Percentiles rank a stretch among this genome's conserved stretches.
Conservation (phyloP, 2,797 vertebrate genomes). For the Sebastes diploproa region DNA sequence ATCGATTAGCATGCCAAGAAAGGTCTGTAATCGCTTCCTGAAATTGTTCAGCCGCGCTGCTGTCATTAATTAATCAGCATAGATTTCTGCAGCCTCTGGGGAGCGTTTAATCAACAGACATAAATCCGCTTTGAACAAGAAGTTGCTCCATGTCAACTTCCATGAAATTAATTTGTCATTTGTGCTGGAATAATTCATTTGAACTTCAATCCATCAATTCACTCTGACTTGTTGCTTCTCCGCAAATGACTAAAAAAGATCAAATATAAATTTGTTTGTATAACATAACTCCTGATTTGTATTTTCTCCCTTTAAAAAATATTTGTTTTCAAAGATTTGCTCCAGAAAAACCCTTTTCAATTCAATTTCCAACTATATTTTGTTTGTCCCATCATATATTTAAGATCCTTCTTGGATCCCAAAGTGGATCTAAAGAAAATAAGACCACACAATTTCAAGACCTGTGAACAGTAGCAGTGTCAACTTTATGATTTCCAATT, state of each 20-base stretch:
- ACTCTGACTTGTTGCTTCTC: not conserved
- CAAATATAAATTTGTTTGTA: not conserved
- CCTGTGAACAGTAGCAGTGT: slow-evolving; percentile 54
- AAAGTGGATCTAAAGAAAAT: slow-evolving; percentile 10
- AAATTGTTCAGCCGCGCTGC: slow-evolving; percentile 55
- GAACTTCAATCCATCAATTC: not conserved
- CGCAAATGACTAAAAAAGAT: slow-evolving; percentile 10
- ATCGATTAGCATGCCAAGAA: slow-evolving; percentile 67
- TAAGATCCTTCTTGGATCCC: not conserved
- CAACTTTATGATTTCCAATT: slow-evolving; percentile 46
- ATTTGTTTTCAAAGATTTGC: slow-evolving; percentile 11
- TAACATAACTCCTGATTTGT: not conserved
- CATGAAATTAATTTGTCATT: slow-evolving; percentile 3
- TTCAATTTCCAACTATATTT: not conserved
- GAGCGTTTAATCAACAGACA: slow-evolving; percentile 30
- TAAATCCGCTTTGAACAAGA: slow-evolving; percentile 38
- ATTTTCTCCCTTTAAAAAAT: slow-evolving; percentile 2
- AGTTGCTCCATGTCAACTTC: slow-evolving; percentile 21
- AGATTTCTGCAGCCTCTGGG: slow-evolving; percentile 27
- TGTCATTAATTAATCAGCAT: slow-evolving; percentile 59
- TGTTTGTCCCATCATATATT: not conserved
- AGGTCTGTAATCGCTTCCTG: slow-evolving; percentile 61
- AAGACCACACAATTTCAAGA: not conserved
- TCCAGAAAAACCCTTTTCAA: not conserved
- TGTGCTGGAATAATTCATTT: not conserved